Base-by-base conservation (phyloP, 2,797 vertebrate species). In the Ctenochaetus hawaiiensis region DNA sequence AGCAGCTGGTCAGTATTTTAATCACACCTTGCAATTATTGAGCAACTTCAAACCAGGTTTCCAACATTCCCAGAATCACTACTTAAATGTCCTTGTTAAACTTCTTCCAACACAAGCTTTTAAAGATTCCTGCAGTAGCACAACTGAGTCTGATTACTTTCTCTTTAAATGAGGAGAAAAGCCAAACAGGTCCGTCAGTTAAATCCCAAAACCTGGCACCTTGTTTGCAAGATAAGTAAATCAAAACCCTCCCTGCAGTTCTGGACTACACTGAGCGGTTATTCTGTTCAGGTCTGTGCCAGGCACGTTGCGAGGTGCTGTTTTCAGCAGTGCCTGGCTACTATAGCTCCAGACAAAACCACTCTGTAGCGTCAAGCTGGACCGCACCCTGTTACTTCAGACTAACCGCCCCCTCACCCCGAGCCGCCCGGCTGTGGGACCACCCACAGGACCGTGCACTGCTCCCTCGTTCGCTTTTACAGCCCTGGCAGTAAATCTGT, bases 1-100 rank as follows among this genome's bases (percentile, higher is more conserved):
- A 98, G 77, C 96, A 98, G 92, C 94, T 98, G 96, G 97, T 98
- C 91, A 86, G 96, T 88, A 20, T 26, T 44, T 23, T 13, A 23
- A 14, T 11, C 3, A 49, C 12, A 49, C 23, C 1, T 4, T 54
- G 45, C 10, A 30, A 11, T 26, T 34, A 7, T 30, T 30, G 26
- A 30, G 26, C 26, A 30, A 30, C 26, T 39, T 52, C 16, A 17
- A 39, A 56, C 12, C 17, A 47, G 1, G 5, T 22, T 60, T 41
- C 8, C 10, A 41, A 10, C 9, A 26, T 17, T 30, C 30, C 3
- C 7, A 57, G 14, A 49, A 41, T 11, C 6, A 30, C 26, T 30
- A 30, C 5, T 30, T 30, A 4, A 30, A 30, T 30, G 26, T 30
- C 26, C 4, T 30, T 30, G 26, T 30, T 30, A 30, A 30, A 30